phyloP scores from a whole-genome alignment of 2,797 vertebrate genomes.

The Eleutherodactylus coqui region DNA sequence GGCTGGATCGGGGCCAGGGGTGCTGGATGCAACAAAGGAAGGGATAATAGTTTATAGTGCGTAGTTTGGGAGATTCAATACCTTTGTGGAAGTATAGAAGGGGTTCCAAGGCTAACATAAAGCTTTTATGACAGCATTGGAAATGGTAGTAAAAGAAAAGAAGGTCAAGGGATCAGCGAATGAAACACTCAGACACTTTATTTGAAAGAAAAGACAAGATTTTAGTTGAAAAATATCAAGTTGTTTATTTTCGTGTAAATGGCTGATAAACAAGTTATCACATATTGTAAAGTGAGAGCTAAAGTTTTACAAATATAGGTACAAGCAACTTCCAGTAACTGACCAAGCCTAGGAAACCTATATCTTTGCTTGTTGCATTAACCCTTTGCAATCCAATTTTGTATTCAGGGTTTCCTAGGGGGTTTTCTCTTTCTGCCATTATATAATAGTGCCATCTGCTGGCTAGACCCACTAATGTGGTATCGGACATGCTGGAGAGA shows the following conservation, averaged over 20 bases:
- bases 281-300: too few relatives aligned
- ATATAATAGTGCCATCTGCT: too few relatives aligned
- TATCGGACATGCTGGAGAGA: too few relatives aligned
- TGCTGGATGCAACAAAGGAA: background rate
- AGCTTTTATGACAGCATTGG: conserved; percentile 8
- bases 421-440: too few relatives aligned
- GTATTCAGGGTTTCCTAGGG: too few relatives aligned
- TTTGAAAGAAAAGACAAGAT: background rate
- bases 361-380: too few relatives aligned
- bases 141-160: conserved; percentile 7
- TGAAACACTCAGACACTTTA: background rate
- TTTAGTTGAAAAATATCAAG: background rate
- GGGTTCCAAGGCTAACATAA: conserved; percentile 20
- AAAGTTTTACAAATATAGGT: too few relatives aligned
- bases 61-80: conserved; percentile 14
- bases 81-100: background rate
- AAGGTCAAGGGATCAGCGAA: background rate
- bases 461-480: too few relatives aligned
- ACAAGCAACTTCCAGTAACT: background rate
- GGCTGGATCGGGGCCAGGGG: conserved; percentile 30
- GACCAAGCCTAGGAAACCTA: too few relatives aligned
- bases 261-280: background rate
- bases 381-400: too few relatives aligned
- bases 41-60: conserved; percentile 16
- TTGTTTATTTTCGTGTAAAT: background rate